These are phyloP conservation scores for Drosophila auraria DNA, from an alignment of 1,140 invertebrate species.

Conservation along the genomic window DNA sequence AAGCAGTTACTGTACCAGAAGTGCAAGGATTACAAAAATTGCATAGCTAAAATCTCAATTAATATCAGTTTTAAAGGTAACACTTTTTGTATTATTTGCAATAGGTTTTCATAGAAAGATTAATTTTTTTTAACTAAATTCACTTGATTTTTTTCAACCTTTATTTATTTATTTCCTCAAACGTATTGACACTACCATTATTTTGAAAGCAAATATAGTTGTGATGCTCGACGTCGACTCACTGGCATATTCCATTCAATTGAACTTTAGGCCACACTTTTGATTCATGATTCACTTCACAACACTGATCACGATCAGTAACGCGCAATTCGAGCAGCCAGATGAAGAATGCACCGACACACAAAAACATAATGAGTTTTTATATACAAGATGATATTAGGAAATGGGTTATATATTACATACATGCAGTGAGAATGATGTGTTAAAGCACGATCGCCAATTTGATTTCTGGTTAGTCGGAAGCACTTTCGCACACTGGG, in stretches of 20 bases:
- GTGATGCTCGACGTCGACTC: conserved; percentile 21
- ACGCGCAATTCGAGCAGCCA: conserved; percentile 21
- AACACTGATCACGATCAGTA: conserved; percentile 50
- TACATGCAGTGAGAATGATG: conserved; percentile 14
- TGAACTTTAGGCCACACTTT: conserved; percentile 71
- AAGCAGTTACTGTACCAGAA: too few relatives aligned
- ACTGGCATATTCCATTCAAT: conserved; percentile 82
- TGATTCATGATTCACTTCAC: conserved; percentile 51
- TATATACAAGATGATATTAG: conserved; percentile 27
- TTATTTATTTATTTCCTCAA: too few relatives aligned
- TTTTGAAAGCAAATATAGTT: background rate
- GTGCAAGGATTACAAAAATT: background rate
- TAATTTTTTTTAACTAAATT: too few relatives aligned
- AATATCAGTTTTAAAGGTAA: too few relatives aligned
- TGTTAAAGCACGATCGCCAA: conserved; percentile 32
- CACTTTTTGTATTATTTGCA: too few relatives aligned
- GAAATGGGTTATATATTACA: conserved; percentile 29
- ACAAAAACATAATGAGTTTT: conserved; percentile 9
- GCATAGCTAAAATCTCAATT: too few relatives aligned
- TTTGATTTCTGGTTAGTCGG: conserved; percentile 23
- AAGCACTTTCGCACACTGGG: conserved; percentile 46
- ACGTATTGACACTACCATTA: conserved; percentile 6
- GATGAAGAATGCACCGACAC: conserved; percentile 14
- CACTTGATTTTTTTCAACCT: background rate
- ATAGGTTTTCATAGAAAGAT: too few relatives aligned